These are phyloP conservation scores for Pungitius pungitius DNA, from an alignment of 2,113 vertebrate species.

Conservation along the genomic window DNA sequence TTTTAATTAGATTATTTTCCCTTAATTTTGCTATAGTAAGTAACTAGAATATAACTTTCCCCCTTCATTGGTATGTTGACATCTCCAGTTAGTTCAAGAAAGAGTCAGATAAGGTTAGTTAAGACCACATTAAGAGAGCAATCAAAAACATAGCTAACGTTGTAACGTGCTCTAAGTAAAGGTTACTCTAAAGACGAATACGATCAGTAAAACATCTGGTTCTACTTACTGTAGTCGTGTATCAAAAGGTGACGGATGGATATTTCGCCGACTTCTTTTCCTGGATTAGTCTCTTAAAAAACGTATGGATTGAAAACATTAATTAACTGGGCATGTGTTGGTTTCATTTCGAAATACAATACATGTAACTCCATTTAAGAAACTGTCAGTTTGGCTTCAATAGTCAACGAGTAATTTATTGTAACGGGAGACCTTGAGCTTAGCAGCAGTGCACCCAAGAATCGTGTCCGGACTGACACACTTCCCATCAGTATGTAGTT, in stretches of 20 bases:
- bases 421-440: slow-evolving; percentile 15
- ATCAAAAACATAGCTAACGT: neutral
- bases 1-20: neutral
- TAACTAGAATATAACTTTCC: neutral
- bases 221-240: slow-evolving; percentile 30
- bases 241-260: neutral
- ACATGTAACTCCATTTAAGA: neutral
- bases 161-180: neutral
- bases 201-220: neutral
- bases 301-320: neutral
- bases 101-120: neutral
- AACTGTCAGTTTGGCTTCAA: neutral
- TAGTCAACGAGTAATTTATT: neutral
- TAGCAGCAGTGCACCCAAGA: slow-evolving; percentile 26
- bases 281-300: neutral
- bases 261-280: neutral
- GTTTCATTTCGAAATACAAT: neutral
- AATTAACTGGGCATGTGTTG: too few relatives aligned
- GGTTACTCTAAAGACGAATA: neutral
- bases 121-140: neutral
- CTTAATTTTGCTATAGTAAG: neutral
- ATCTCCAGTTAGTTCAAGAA: neutral
- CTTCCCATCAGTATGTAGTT: slow-evolving; percentile 6
- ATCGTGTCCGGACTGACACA: slow-evolving; percentile 31
- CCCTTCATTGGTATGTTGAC: neutral